These are phyloP conservation scores for Sebastes umbrosus DNA, from an alignment of 2,797 vertebrate species.

Conservation along the genomic window DNA sequence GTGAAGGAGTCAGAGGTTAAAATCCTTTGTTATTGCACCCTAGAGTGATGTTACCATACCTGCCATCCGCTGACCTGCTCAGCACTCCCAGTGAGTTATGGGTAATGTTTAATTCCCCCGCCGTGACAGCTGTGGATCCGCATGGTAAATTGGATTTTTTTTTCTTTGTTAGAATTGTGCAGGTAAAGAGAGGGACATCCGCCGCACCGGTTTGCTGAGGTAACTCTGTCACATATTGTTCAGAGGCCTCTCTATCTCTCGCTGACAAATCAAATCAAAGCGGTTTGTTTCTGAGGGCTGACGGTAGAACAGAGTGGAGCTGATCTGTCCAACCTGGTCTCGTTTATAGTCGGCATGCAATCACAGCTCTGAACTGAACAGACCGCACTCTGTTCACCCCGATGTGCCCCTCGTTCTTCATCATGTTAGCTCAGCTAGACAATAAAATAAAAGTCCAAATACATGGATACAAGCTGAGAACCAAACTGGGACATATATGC, in stretches of 20 bases:
- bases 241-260: constrained; percentile 54
- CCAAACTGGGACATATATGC: neutral
- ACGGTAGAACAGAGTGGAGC: constrained; percentile 36
- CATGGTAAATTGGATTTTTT: constrained; percentile 80
- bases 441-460: constrained; percentile 2
- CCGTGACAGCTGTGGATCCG: constrained; percentile 76
- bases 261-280: constrained; percentile 72
- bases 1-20: constrained; percentile 77
- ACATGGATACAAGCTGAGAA: neutral
- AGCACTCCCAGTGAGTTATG: constrained; percentile 76
- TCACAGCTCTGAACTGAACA: constrained; percentile 29
- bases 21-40: constrained; percentile 79
- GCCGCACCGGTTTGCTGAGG: constrained; percentile 39
- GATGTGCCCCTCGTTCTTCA: neutral
- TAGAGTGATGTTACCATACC: constrained; percentile 75
- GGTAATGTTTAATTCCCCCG: constrained; percentile 80
- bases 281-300: constrained; percentile 53
- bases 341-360: constrained; percentile 53
- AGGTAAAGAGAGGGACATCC: constrained; percentile 63
- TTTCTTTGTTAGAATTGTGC: constrained; percentile 58
- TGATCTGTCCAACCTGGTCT: constrained; percentile 40
- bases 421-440: constrained; percentile 1
- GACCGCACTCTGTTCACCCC: constrained; percentile 2
- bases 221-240: constrained; percentile 68
- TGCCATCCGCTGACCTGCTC: constrained; percentile 71